Evolutionary conservation across 2,888 invertebrate species (phyloP).

Genomic region (Teinopalpus imperialis): DNA sequence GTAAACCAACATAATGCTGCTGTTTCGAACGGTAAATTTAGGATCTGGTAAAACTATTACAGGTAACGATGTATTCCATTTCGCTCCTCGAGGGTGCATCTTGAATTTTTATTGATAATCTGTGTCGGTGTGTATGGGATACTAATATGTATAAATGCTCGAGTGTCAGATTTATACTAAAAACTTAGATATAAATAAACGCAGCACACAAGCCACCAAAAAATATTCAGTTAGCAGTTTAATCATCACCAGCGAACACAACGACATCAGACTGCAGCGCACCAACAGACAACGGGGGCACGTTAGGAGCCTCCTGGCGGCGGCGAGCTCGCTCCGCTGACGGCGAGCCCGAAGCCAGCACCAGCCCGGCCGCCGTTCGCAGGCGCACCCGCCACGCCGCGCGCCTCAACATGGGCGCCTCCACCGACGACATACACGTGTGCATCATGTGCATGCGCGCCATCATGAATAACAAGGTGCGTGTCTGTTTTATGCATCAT

Average conservation of each 20-base stretch:
- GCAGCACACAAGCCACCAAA: no score
- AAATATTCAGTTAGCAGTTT: no score
- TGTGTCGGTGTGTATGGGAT: no score
- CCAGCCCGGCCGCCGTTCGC: conserved; percentile 68
- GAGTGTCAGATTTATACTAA: no score
- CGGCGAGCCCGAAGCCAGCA: conserved; percentile 52
- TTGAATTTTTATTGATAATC: no score
- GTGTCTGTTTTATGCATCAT: neutral
- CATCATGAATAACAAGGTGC: conserved; percentile 99
- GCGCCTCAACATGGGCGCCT: conserved; percentile 95
- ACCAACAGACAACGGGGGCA: conserved; percentile 54
- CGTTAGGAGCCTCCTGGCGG: conserved; percentile 63
- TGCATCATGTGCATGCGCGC: conserved; percentile 99
- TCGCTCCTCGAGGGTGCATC: no score
- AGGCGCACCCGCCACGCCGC: conserved; percentile 92
- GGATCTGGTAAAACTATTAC: no score
- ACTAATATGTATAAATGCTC: no score
- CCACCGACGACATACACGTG: conserved; percentile 99
- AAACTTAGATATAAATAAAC: no score
- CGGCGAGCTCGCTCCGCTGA: conserved; percentile 59
- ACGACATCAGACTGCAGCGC: conserved; percentile 70
- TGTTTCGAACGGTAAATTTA: no score
- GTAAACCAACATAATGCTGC: no score
- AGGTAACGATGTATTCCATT: no score
- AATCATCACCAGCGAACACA: conserved; percentile 54